phyloP scores from a whole-genome alignment of 30 jellyfish, hydroid and myxozoan genomes.

The Calvadosia cruxmelitensis region DNA sequence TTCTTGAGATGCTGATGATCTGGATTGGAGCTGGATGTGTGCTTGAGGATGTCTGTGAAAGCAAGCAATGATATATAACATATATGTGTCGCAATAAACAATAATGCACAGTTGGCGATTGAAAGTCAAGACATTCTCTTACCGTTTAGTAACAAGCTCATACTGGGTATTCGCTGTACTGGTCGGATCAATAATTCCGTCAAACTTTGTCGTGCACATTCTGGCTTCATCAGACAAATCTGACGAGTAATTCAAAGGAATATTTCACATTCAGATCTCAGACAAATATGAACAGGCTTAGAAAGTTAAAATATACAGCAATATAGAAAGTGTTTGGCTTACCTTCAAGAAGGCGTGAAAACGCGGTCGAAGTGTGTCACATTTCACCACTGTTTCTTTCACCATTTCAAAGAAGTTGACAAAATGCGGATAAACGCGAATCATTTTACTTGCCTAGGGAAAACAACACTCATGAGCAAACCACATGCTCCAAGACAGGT shows the following conservation, averaged over 20 bases:
- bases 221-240: conserved; percentile 95
- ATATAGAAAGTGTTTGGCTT: not conserved
- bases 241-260: too few species aligned
- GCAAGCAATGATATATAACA: not conserved
- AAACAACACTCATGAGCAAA: not conserved
- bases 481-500: too few species aligned
- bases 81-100: conserved; percentile 1
- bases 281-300: too few species aligned
- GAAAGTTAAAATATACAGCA: too few species aligned
- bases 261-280: too few species aligned
- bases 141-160: conserved; percentile 88
- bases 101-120: not conserved
- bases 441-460: conserved; percentile 81
- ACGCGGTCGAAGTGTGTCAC: conserved; percentile 94
- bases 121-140: not conserved
- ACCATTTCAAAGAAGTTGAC: conserved; percentile 88
- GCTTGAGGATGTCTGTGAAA: conserved; percentile 64
- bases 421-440: conserved; percentile 87
- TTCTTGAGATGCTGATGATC: conserved; percentile 63
- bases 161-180: conserved; percentile 92
- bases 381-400: conserved; percentile 71
- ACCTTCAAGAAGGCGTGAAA: conserved; percentile 99
- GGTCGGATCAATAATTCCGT: conserved; percentile 95
- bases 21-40: conserved; percentile 73
- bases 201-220: conserved; percentile 91